Evolutionary conservation across 2,888 invertebrate genomes (phyloP).

Genomic region (Lapara coniferarum): DNA sequence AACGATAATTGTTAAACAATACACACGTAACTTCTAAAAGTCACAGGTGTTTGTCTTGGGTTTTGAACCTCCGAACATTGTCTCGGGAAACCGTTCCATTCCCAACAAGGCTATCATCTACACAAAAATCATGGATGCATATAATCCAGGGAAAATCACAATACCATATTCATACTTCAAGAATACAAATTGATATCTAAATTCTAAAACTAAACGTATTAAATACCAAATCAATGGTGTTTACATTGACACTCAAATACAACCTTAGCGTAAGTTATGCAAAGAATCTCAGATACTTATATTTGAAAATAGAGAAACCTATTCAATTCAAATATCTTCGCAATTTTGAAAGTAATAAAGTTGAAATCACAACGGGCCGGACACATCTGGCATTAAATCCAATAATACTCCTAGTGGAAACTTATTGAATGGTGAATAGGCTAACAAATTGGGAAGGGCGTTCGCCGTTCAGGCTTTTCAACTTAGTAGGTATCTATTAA

Average conservation of each 20-base stretch:
- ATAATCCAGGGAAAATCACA: neutral
- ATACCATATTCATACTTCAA: neutral
- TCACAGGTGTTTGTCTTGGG: too few relatives aligned
- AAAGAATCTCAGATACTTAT: neutral
- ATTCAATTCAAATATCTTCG: slow-evolving; percentile 2
- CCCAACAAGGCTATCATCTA: too few relatives aligned
- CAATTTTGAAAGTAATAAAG: slow-evolving; percentile 16
- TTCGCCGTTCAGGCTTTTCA: neutral
- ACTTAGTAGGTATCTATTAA: neutral
- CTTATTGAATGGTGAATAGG: slow-evolving; percentile 9
- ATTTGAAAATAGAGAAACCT: neutral
- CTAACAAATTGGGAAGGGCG: neutral
- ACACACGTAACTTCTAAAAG: too few relatives aligned
- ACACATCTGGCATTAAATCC: slow-evolving; percentile 17
- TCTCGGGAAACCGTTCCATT: too few relatives aligned
- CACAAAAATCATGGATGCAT: neutral
- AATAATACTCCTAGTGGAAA: slow-evolving; percentile 12
- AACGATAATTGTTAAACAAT: too few relatives aligned
- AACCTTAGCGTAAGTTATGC: neutral
- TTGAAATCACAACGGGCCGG: slow-evolving; percentile 4
- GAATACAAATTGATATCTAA: neutral
- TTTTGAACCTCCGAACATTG: too few relatives aligned
- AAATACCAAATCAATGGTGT: neutral
- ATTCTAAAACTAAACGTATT: neutral
- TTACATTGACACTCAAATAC: neutral